Conservation (phyloP, 2,888 invertebrate species). For the Drosophila kambysellisi region DNA sequence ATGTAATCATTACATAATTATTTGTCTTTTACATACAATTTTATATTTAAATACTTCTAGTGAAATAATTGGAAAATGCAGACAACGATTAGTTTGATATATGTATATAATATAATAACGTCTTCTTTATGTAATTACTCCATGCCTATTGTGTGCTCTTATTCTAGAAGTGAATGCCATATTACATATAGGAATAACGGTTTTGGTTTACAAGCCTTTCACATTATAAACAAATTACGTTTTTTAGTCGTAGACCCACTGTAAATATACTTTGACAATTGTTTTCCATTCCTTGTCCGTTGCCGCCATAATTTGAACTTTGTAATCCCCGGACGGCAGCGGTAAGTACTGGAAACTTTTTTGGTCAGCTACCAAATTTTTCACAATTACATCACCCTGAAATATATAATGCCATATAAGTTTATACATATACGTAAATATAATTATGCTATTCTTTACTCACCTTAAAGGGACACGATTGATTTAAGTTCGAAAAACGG, state of each 20-base stretch:
- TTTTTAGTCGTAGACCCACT: background rate
- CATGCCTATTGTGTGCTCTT: background rate
- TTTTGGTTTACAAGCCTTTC: background rate
- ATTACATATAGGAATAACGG: background rate
- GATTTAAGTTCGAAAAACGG: slow-evolving; percentile 19
- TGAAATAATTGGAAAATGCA: background rate
- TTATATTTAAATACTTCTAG: background rate
- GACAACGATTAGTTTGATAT: too few relatives aligned
- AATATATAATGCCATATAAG: background rate
- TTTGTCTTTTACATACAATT: too few relatives aligned
- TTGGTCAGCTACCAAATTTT: background rate
- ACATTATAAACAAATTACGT: too few relatives aligned
- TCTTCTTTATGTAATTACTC: too few relatives aligned
- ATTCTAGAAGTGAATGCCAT: background rate
- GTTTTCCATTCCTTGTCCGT: background rate
- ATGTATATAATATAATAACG: too few relatives aligned
- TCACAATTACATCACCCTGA: slow-evolving; percentile 24
- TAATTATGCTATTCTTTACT: background rate
- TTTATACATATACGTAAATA: background rate
- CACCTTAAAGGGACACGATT: slow-evolving; percentile 19
- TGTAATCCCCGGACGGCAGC: background rate
- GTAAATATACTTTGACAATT: accelerated
- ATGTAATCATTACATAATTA: too few relatives aligned
- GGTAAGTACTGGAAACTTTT: accelerated
- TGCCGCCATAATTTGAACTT: background rate